Conservation (phyloP, 1,140 invertebrate genomes). For the Pseudomyrmex concolor region DNA sequence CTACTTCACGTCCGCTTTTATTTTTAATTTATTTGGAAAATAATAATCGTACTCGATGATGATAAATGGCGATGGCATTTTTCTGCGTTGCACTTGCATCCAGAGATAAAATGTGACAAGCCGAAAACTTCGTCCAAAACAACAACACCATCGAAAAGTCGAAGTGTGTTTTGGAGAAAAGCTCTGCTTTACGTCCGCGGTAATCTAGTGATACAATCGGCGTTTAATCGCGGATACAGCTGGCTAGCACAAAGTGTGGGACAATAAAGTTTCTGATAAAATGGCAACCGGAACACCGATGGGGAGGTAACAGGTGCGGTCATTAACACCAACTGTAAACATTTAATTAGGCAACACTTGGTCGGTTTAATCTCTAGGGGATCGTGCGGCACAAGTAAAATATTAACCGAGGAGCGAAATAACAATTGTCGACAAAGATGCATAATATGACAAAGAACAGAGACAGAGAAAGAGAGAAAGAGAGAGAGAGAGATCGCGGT, state of each 20-base stretch:
- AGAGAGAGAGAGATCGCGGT: not conserved
- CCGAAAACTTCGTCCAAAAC: not conserved
- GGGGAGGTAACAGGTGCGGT: slow-evolving; percentile 43
- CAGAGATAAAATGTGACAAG: slow-evolving; percentile 39
- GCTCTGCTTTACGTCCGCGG: slow-evolving; percentile 6
- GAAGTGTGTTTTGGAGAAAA: slow-evolving; percentile 23
- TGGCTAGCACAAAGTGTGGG: slow-evolving; percentile 1
- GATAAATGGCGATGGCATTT: slow-evolving; percentile 45
- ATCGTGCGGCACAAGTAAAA: slow-evolving; percentile 18
- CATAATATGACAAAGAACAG: no score
- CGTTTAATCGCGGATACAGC: slow-evolving; percentile 40
- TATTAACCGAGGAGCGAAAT: slow-evolving; percentile 46
- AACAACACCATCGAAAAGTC: not conserved
- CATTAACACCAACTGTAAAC: slow-evolving; percentile 59
- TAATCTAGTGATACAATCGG: slow-evolving; percentile 36
- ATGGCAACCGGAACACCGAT: not conserved
- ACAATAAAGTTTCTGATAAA: slow-evolving; percentile 52
- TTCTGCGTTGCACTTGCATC: slow-evolving; percentile 24
- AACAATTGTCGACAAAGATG: slow-evolving; percentile 5
- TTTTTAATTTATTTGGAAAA: slow-evolving; percentile 59
- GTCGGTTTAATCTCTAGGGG: slow-evolving; percentile 31
- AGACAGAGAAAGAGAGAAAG: not conserved
- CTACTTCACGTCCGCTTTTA: slow-evolving; percentile 34
- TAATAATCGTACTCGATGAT: slow-evolving; percentile 54
- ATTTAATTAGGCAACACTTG: slow-evolving; percentile 60